Evolutionary conservation across 2,797 vertebrate species (phyloP), one percentile per base, ranked within the genome.

Genomic region (Acanthurus tractus): DNA sequence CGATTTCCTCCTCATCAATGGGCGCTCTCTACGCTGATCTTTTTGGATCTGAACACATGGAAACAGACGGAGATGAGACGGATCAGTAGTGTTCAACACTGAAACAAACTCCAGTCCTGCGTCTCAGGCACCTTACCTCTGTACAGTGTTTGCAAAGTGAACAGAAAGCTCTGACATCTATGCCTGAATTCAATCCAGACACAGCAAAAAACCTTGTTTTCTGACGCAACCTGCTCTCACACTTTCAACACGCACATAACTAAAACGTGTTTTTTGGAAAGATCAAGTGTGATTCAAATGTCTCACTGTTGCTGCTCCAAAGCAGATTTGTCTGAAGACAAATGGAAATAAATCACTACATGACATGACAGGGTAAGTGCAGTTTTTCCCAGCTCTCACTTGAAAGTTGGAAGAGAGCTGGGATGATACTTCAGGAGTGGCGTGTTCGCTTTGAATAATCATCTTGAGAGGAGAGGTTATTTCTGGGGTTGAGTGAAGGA

Each of bases 1-100:
- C 0, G 98, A 98, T 95, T 99, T 99, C 94, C 97, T 97, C 86
- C 97, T 95, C 93, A 96, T 94, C 74, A 98, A 80, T 12, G 97
- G 96, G 70, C 97, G 96, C 88, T 98, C 97, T 89, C 95, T 96
- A 82, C 97, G 96, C 90, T 94, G 96, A 65, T 98, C 97, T 91
- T 94, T 97, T 81, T 91, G 96, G 86, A 96, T 90, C 97, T 99
- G 89, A 13, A 75, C 25, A 61, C 17, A 53, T 0, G 9, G 68
- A 62, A 63, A 65, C 38, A 61, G 29, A 22, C 0, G 48, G 88
- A 93, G 42, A 36, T 57, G 69, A 15, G 2, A 42, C 15, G 22
- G 29, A 49, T 78, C 49, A 13, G n/a, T 15, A 38, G 54, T 7
- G 20, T 44, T 34, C 4, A 57, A 8, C 49, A 9, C 40, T 5